Evolutionary conservation across 2,797 vertebrate species (phyloP), one percentile per base, ranked within the genome.

Genomic region (Myiothlypis chrysogaster): DNA sequence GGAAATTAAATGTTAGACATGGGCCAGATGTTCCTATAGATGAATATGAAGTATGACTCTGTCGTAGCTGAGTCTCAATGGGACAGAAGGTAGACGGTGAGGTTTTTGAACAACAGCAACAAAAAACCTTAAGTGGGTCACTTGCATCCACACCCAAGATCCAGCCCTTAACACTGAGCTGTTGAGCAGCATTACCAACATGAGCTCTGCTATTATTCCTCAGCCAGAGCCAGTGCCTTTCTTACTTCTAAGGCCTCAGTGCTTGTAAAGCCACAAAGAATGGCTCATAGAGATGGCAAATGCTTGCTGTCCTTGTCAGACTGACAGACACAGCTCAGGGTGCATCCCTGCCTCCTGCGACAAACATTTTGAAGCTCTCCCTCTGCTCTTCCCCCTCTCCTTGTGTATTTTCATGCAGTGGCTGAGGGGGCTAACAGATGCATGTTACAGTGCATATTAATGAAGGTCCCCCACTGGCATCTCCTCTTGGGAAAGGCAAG

Each of bases 1-100:
- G 97, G 98, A 98, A 98, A 98, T 98, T 97, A 97, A 98, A 98
- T 98, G 98, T 98, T 97, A 98, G 98, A 98, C 97, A 98, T 98
- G 98, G 97, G 97, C 98, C 97, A 97, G 97, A 98, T 98, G 98
- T 98, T 98, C 97, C 97, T 97, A 96, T 97, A 98, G 98, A 97
- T 95, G 96, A 97, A 97, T 97, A 97, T 98, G 98, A 98, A 98
- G 98, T 98, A 97, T 97, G 97, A 96, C 85, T 98, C 94, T 97
- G 97, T 98, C 92, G 73, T 80, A 95, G 96, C 93, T 78, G 83
- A 78, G 96, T 97, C 98, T 98, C 94, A 95, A 52, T 50, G 95
- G 97, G 96, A 97, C 64, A 41, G 73, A 87, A 94, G 93, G 94
- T 94, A 96, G 94, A 91, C 7, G 21, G 61, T 68, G 83, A 91